phyloP scores from a whole-genome alignment of 2,797 vertebrate genomes.

The Spatula versicolor region DNA sequence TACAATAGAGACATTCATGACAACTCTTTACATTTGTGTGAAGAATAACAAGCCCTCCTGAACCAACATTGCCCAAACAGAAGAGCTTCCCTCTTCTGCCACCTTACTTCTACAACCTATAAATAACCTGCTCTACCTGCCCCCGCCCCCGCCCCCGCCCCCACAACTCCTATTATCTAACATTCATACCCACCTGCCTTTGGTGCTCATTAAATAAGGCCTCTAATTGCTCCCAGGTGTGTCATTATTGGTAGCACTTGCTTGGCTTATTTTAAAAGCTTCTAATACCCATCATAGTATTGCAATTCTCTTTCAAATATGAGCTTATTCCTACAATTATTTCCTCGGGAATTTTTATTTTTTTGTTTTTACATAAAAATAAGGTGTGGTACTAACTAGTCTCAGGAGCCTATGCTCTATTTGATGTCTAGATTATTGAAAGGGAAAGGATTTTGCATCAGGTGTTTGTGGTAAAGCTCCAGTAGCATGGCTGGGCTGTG shows the following conservation, averaged over 20 bases:
- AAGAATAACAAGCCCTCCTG: rapidly evolving
- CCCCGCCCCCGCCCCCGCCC: no score
- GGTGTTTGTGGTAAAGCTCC: neutral
- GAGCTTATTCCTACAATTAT: neutral
- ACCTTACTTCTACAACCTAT: rapidly evolving
- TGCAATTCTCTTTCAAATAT: neutral
- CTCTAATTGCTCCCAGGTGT: neutral
- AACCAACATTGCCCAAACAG: neutral
- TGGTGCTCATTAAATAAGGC: neutral
- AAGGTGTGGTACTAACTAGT: neutral
- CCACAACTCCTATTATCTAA: rapidly evolving
- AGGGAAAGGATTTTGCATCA: rapidly evolving
- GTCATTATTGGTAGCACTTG: neutral
- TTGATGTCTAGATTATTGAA: rapidly evolving
- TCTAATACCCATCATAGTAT: rapidly evolving
- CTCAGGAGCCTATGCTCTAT: rapidly evolving
- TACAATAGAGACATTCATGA: no score
- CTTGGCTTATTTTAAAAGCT: neutral
- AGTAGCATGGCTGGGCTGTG: rapidly evolving
- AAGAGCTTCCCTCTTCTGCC: rapidly evolving
- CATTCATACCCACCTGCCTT: rapidly evolving
- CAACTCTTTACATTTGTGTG: rapidly evolving
- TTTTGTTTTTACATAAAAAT: neutral
- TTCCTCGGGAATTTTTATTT: neutral
- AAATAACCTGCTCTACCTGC: rapidly evolving